These are phyloP conservation scores for Spea hammondii DNA, from an alignment of 2,797 vertebrate species.

Conservation along the genomic window DNA sequence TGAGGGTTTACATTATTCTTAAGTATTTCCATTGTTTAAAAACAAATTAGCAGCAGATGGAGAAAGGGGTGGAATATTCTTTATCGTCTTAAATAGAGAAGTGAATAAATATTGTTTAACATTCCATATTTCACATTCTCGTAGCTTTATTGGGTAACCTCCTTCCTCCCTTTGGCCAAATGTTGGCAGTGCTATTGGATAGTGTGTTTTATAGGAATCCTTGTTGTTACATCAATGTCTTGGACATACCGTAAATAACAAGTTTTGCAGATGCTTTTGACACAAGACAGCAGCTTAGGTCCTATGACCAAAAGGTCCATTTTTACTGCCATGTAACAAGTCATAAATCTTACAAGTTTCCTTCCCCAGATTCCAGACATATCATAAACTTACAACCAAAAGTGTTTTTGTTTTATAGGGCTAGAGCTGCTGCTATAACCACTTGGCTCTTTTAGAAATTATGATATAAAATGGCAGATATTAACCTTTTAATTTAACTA, in stretches of 20 bases:
- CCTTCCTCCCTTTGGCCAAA: not conserved
- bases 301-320: not conserved
- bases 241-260: not conserved
- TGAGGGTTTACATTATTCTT: too few relatives aligned
- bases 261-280: slow-evolving; percentile 4
- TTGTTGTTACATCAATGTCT: not conserved
- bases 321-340: not conserved
- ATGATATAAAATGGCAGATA: too few relatives aligned
- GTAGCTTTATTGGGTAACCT: not conserved
- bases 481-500: too few relatives aligned
- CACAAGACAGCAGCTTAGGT: not conserved
- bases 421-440: too few relatives aligned
- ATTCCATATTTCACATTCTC: not conserved
- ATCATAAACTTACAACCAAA: not conserved
- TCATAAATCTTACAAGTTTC: not conserved
- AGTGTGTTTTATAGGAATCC: not conserved
- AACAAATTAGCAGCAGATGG: not conserved
- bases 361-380: not conserved
- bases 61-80: not conserved
- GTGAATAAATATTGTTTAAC: not conserved
- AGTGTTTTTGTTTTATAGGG: too few relatives aligned
- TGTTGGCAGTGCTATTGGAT: not conserved
- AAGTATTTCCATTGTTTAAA: not conserved
- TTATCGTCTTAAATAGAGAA: not conserved
- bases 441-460: too few relatives aligned